phyloP scores from a whole-genome alignment of 2,113 vertebrate genomes.

The Loxodonta africana region DNA sequence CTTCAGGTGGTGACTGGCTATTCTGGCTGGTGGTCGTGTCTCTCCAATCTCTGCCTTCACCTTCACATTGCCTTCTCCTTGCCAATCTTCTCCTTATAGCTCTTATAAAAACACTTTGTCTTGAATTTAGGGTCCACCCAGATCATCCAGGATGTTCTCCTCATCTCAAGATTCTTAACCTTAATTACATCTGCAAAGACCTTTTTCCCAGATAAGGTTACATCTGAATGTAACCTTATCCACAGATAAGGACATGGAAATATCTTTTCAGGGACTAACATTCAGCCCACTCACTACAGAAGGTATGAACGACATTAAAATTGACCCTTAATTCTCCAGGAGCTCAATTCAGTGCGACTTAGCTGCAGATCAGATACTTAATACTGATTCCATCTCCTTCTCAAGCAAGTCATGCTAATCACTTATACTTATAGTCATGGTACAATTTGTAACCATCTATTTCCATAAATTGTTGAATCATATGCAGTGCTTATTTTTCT shows the following conservation, averaged over 20 bases:
- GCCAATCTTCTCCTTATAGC: background rate
- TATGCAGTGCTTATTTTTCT: constrained; percentile 15
- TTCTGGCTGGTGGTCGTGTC: background rate
- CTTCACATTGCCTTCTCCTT: background rate
- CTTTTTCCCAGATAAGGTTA: background rate
- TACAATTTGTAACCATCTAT: background rate
- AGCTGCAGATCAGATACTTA: background rate
- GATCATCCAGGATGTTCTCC: background rate
- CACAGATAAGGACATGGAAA: background rate
- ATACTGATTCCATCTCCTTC: background rate
- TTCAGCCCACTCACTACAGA: background rate
- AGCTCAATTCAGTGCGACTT: background rate
- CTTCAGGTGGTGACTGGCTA: too few species aligned
- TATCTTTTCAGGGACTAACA: background rate
- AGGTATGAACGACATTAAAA: background rate
- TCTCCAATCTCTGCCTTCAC: too few species aligned
- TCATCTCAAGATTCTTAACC: background rate
- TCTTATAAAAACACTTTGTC: background rate
- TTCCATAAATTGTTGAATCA: constrained; percentile 45
- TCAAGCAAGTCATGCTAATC: background rate
- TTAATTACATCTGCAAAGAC: background rate
- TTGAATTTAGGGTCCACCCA: background rate
- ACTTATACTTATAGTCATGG: background rate
- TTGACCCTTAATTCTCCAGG: background rate
- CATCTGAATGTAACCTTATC: background rate